Evolutionary conservation across 2,888 invertebrate species (phyloP), one percentile per base, ranked within the genome.

Genomic region (Argyra leucocephala): DNA sequence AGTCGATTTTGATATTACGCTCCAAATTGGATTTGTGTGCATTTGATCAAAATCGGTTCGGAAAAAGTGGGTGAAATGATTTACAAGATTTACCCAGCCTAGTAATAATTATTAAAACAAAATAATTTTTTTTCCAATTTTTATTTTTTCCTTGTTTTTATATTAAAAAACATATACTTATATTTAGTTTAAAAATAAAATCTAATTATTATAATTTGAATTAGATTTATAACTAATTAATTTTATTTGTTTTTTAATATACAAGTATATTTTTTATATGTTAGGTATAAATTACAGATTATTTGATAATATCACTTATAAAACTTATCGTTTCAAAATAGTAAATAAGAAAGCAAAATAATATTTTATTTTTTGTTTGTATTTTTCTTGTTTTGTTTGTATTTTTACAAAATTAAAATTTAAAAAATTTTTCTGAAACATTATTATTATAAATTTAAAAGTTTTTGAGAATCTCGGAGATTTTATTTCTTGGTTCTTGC

Each of bases 111-210:
- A 48, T 48, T 48, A 48, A 48, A 48, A 48, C 48, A 9, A 15
- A 48, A 12, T 48, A 5, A 2, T 48, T 48, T 48, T 9, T 18
- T 48, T 48, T 18, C 5, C 37, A 10, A 3, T 37, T 37, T 48
- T 48, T 48, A 5, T 48, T 48, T 48, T 48, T 48, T 15, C 18
- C 48, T 48, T 48, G 48, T 48, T 48, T 48, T 48, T 48, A 48
- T 48, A 48, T 48, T 48, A 48, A 48, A 48, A 48, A 48, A 48
- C 48, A 48, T 48, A 48, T 48, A 48, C 48, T 48, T 48, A 48
- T 48, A 48, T 18, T 48, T 48, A 48, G 48, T 48, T 48, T 48
- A 48, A 18, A 48, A 48, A 48, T 48, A 48, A 48, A 48, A 48
- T 18, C 18, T 48, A 48, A 48, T 48, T 48, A 18, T 31, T 48